These are phyloP conservation scores for Drosophila erecta DNA, from an alignment of 1,140 invertebrate species.

Conservation along the genomic window DNA sequence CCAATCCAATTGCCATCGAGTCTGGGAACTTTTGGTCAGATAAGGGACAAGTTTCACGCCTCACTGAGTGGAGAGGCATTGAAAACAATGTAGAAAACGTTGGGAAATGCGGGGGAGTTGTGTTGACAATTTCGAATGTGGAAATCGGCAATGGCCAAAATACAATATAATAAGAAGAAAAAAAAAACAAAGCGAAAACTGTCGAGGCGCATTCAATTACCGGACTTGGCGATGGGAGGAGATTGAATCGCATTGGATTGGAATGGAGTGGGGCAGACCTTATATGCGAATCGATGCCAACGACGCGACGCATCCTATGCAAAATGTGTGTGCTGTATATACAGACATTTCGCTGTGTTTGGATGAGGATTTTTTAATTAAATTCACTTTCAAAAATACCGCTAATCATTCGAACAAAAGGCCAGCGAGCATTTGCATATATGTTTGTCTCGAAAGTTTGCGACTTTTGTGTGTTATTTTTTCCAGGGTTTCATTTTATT, in stretches of 20 bases:
- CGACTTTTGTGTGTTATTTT: slow-evolving; percentile 13
- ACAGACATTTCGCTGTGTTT: slow-evolving; percentile 14
- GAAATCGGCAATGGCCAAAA: slow-evolving; percentile 1
- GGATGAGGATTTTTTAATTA: slow-evolving; percentile 65
- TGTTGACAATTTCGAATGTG: slow-evolving; percentile 4
- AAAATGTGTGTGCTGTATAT: slow-evolving; percentile 36
- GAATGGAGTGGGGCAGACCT: slow-evolving; percentile 39
- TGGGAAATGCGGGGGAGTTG: not conserved
- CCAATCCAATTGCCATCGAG: not conserved
- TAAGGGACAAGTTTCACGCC: slow-evolving; percentile 4
- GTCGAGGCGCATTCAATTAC: slow-evolving; percentile 9
- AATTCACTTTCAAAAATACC: slow-evolving; percentile 82
- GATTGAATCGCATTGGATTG: slow-evolving; percentile 10
- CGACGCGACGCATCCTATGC: slow-evolving; percentile 52
- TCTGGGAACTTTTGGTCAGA: slow-evolving; percentile 1
- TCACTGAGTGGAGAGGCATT: not conserved
- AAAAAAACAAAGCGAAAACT: slow-evolving; percentile 2
- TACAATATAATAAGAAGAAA: no score
- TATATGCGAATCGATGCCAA: slow-evolving; percentile 44
- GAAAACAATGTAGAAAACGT: not conserved
- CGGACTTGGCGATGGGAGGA: slow-evolving; percentile 15
- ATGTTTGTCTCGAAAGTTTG: slow-evolving; percentile 51
- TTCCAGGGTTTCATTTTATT: no score
- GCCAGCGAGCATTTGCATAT: slow-evolving; percentile 53
- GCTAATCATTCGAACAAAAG: slow-evolving; percentile 74